Evolutionary conservation across 2,888 invertebrate species (phyloP).

Genomic region (Dynastes maya): DNA sequence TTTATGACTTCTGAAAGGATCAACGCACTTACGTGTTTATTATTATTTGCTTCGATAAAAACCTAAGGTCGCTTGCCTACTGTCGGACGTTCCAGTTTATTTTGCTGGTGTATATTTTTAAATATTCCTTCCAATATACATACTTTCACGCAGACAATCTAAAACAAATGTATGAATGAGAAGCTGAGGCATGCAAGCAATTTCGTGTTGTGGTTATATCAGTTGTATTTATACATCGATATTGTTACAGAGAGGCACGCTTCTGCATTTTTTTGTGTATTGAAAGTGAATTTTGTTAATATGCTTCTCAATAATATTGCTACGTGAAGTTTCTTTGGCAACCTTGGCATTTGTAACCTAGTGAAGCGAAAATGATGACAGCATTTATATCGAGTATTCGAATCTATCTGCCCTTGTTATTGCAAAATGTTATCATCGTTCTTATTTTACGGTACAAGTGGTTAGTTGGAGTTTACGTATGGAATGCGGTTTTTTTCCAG

Average conservation of each 20-base stretch:
- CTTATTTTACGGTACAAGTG: too few relatives aligned
- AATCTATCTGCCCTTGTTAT: too few relatives aligned
- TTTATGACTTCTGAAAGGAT: slow-evolving; percentile 38
- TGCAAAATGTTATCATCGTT: too few relatives aligned
- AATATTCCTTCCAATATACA: slow-evolving; percentile 26
- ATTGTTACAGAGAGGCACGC: not conserved
- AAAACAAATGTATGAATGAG: slow-evolving; percentile 34
- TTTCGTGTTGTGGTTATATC: slow-evolving; percentile 20
- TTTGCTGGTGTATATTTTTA: slow-evolving; percentile 37
- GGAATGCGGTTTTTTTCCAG: too few relatives aligned
- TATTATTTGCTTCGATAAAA: slow-evolving; percentile 44
- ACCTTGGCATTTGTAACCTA: too few relatives aligned
- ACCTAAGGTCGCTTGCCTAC: slow-evolving; percentile 43
- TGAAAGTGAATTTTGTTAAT: too few relatives aligned
- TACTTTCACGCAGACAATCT: slow-evolving; percentile 6
- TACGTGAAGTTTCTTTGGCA: too few relatives aligned
- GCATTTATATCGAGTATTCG: too few relatives aligned
- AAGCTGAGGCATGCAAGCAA: not conserved
- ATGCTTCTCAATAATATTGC: too few relatives aligned
- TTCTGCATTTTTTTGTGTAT: too few relatives aligned
- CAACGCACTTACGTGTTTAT: slow-evolving; percentile 45
- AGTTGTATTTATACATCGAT: slow-evolving; percentile 4
- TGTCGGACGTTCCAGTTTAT: slow-evolving; percentile 40
- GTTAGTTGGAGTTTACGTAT: too few relatives aligned
- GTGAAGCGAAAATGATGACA: too few relatives aligned